Percentiles rank a stretch among this genome's conserved stretches.
Conservation (phyloP, 1,140 invertebrate species). For the Sarcophaga bullata region DNA sequence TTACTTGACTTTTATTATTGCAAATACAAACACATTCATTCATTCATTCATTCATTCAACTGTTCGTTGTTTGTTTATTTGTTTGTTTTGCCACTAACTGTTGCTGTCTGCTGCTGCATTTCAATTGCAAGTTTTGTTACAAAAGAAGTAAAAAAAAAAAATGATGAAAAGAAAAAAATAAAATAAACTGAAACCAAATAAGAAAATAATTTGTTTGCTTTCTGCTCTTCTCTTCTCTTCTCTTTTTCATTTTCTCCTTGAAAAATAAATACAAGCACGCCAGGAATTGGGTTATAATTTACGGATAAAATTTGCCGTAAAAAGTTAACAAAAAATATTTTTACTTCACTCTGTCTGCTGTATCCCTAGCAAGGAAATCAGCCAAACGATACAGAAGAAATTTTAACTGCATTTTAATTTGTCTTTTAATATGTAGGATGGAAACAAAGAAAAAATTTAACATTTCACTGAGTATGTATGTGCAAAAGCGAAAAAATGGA, state of each 20-base stretch:
- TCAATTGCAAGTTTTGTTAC: background rate
- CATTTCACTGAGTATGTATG: too few relatives aligned
- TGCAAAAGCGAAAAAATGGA: background rate
- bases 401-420: conserved; percentile 12
- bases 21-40: too few relatives aligned
- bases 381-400: background rate
- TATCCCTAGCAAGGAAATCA: background rate
- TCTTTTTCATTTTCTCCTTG: too few relatives aligned
- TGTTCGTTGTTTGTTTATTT: too few relatives aligned
- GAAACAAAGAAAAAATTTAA: too few relatives aligned
- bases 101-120: background rate
- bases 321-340: background rate
- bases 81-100: too few relatives aligned
- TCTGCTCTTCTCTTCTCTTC: too few relatives aligned
- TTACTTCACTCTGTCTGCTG: background rate
- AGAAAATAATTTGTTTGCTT: too few relatives aligned
- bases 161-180: background rate
- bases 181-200: too few relatives aligned
- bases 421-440: too few relatives aligned
- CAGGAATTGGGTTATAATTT: background rate
- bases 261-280: background rate
- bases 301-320: background rate
- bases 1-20: background rate
- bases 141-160: background rate
- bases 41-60: too few relatives aligned